Evolutionary conservation across 2,113 vertebrate species (phyloP), one percentile per base, ranked within the genome.

Genomic region (Nematolebias whitei): DNA sequence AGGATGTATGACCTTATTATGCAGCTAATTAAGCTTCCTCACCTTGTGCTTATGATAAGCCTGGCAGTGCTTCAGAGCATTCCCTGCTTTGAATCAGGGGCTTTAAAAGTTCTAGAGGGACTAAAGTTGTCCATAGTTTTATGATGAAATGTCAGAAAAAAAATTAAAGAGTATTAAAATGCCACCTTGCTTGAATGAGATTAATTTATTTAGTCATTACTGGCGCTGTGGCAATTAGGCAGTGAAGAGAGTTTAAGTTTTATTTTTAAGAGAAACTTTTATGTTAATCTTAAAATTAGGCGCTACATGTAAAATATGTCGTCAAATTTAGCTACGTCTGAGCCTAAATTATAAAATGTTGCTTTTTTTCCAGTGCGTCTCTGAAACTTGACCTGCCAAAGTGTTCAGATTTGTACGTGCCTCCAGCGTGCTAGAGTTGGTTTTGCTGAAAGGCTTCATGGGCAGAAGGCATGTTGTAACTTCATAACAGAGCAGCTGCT

Each of bases 1-100:
- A 88, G 87, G 82, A 87, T 61, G 44, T 71, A 75, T 60, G 82
- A 88, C 83, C 86, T 73, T 55, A 82, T 87, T 87, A 84, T 72
- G 57, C 57, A 68, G 74, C 68, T 88, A 87, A 87, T 87, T 90
- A 86, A 83, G 40, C 64, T 72, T 59, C 48, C 19, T 63, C 55
- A 60, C 59, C 48, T 57, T 14, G 0, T 57, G 20, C 38, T 41
- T 65, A 58, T 24, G 85, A 82, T 83, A 80, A 83, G 69, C 70
- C 32, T 11, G 68, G 71, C 64, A 54, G 38, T 40, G 54, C 54
- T 59, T 58, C 20, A 63, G 14, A 43, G 44, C 56, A 5, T 55
- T 24, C n/a, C 12, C 29, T 15, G 48, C 29, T 66, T 73, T 80
- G 38, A 83, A 20, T 68, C 11, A 12, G 24, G 26, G 29, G 50